Conservation (phyloP, 2,797 vertebrate genomes). For the Sparus aurata region DNA sequence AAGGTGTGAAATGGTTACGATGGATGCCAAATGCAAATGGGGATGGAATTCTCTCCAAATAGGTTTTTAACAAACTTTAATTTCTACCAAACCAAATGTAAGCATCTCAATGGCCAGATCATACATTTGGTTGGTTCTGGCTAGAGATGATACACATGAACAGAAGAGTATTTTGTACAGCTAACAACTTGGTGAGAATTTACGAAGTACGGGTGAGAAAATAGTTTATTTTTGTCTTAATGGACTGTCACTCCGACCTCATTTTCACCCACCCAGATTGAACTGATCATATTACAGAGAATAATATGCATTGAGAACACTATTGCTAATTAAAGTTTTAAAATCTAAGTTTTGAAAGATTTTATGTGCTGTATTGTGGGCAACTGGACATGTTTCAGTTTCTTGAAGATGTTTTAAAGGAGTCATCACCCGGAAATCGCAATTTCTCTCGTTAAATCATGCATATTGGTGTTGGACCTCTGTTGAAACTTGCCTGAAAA, state of each 20-base stretch:
- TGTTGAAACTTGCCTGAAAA: too few species aligned
- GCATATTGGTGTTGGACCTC: too few species aligned
- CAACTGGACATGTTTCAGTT: too few species aligned
- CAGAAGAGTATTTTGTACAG: background rate
- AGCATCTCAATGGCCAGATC: background rate
- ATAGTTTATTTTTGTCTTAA: background rate
- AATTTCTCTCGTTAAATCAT: too few species aligned
- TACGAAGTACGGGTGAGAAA: background rate
- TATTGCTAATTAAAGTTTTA: too few species aligned
- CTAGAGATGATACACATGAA: background rate
- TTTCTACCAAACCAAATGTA: background rate
- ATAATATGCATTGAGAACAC: too few species aligned
- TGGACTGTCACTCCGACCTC: too few species aligned
- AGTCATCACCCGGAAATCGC: too few species aligned
- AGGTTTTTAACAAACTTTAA: background rate
- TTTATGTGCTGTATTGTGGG: too few species aligned
- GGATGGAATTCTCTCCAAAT: conserved; percentile 1
- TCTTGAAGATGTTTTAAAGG: too few species aligned
- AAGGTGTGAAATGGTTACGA: conserved; percentile 26
- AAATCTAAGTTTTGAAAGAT: too few species aligned
- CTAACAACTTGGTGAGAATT: background rate
- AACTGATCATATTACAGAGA: background rate
- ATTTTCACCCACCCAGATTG: background rate
- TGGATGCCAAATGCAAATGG: background rate
- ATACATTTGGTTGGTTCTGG: background rate